Conservation (phyloP, 2,113 vertebrate species). For the Ictalurus furcatus region DNA sequence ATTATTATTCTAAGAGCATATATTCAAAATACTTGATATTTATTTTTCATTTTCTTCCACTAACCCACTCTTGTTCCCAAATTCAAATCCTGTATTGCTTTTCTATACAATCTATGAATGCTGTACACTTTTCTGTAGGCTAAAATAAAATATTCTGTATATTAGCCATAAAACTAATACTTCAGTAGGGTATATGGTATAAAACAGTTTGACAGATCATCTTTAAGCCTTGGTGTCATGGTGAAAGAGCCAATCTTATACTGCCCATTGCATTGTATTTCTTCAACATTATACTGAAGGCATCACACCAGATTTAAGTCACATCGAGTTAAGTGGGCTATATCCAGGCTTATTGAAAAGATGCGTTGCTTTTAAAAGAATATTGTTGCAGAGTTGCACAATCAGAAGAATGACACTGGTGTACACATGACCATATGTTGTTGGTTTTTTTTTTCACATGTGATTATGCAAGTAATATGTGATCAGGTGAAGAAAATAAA, state of each 20-base stretch:
- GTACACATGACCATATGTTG: neutral
- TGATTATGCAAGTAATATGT: neutral
- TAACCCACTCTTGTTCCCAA: neutral
- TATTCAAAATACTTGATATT: neutral
- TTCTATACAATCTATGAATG: neutral
- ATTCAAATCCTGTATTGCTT: neutral
- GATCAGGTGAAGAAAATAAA: neutral
- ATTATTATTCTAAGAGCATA: neutral
- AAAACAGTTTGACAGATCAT: neutral
- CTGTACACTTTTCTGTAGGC: neutral
- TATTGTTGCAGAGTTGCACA: neutral
- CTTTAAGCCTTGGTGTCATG: neutral
- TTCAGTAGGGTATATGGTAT: neutral
- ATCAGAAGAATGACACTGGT: neutral
- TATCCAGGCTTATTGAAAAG: neutral
- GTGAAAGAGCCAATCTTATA: neutral
- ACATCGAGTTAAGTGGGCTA: neutral
- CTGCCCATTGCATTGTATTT: neutral
- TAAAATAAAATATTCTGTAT: neutral
- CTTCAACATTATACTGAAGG: neutral
- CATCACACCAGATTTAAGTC: neutral
- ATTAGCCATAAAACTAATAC: neutral
- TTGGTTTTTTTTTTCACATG: neutral
- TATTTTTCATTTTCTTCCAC: neutral
- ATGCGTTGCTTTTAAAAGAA: neutral